Conservation (phyloP, 1,140 invertebrate genomes). For the Thalassaphorura encarpata region DNA sequence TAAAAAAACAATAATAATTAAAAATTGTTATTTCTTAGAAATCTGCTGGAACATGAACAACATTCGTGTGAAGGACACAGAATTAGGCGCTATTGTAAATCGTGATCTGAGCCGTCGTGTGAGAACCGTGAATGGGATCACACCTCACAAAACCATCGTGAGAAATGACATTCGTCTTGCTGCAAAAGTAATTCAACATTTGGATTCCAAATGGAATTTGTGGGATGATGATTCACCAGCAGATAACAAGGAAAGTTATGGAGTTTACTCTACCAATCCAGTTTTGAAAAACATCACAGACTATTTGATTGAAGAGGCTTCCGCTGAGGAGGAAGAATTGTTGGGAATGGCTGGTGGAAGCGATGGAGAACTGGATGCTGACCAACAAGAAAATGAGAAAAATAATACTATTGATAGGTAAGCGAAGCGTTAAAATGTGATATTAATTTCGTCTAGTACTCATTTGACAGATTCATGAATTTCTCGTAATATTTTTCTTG, state of each 20-base stretch:
- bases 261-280: conserved; percentile 82
- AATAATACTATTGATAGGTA: conserved; percentile 63
- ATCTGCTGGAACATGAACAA: conserved; percentile 99
- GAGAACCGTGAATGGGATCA: conserved; percentile 83
- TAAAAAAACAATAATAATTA: no score
- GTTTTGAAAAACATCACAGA: conserved; percentile 95
- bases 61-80: conserved; percentile 79
- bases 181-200: conserved; percentile 87
- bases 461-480: neutral
- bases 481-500: conserved; percentile 4
- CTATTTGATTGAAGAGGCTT: conserved; percentile 96
- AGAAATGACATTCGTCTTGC: conserved; percentile 85
- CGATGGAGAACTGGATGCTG: conserved; percentile 40
- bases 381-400: conserved; percentile 45
- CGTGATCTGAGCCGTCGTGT: conserved; percentile 85
- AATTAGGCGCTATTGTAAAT: conserved; percentile 89
- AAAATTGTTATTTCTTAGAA: no score
- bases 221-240: conserved; percentile 54
- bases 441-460: conserved; percentile 9
- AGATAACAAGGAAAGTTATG: conserved; percentile 48
- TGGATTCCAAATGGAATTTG: conserved; percentile 72
- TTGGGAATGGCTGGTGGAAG: conserved; percentile 52
- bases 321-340: conserved; percentile 94
- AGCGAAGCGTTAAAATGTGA: no score
- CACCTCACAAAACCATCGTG: conserved; percentile 80